These are phyloP conservation scores for Lagopus muta DNA, from an alignment of 2,113 vertebrate genomes.

Conservation along the genomic window DNA sequence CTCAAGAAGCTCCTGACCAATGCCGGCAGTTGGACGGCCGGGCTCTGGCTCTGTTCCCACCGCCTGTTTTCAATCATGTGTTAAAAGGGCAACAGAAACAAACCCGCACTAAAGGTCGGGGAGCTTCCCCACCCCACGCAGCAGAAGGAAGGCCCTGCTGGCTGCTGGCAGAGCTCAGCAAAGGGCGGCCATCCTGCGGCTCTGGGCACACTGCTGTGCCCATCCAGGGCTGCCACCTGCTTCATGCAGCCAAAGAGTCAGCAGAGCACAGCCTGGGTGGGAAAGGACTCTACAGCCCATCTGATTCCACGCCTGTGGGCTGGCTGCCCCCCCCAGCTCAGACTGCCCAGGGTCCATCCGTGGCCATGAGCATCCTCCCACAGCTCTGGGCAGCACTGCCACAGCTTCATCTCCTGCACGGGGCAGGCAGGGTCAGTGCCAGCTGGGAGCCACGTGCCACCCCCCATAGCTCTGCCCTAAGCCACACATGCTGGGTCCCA, in stretches of 20 bases:
- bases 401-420: not conserved
- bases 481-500: not conserved
- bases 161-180: not conserved
- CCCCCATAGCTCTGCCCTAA: not conserved
- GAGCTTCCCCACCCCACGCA: not conserved
- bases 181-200: not conserved
- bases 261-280: not conserved
- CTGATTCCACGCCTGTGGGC: too few species aligned
- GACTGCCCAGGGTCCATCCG: not conserved
- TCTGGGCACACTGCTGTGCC: not conserved
- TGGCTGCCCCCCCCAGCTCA: not conserved
- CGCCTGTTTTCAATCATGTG: not conserved
- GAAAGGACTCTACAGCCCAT: not conserved
- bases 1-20: not conserved
- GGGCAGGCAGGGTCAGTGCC: accelerated
- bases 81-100: slow-evolving; percentile 21
- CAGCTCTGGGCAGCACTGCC: not conserved
- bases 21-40: not conserved
- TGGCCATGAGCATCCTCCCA: not conserved
- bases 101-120: slow-evolving; percentile 1
- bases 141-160: not conserved
- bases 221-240: accelerated
- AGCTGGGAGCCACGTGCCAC: not conserved
- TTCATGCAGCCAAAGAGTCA: too few species aligned
- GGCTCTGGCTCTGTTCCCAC: not conserved